These are phyloP conservation scores for Sthenelais limicola DNA, from an alignment of 2,888 invertebrate genomes.

Conservation along the genomic window DNA sequence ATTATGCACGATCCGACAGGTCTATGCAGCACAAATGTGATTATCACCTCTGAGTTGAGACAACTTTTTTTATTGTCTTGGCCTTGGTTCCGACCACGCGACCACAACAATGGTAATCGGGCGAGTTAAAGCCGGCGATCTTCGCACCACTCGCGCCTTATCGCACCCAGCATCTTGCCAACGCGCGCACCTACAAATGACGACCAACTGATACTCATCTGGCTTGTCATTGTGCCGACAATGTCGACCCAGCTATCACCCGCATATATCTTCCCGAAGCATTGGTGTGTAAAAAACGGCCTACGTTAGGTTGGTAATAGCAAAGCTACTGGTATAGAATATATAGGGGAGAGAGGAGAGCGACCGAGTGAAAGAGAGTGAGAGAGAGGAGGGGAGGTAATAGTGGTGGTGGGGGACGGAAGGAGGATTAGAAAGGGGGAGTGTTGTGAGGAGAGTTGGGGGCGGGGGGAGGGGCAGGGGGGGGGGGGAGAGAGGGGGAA, in stretches of 20 bases:
- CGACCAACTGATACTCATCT: slow-evolving; percentile 20
- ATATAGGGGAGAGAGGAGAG: not conserved
- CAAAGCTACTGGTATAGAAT: not conserved
- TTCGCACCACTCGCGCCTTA: not conserved
- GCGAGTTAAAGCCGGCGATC: not conserved
- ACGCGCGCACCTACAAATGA: not conserved
- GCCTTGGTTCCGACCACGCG: too few species aligned
- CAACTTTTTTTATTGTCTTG: too few species aligned
- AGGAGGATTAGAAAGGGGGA: not conserved
- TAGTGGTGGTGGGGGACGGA: not conserved
- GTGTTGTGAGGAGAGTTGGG: not conserved
- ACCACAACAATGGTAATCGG: too few species aligned
- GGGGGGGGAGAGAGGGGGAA: not conserved
- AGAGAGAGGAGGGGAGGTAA: not conserved
- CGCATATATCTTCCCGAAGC: slow-evolving; percentile 23
- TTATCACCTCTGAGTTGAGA: too few species aligned
- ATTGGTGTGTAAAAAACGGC: slow-evolving; percentile 17
- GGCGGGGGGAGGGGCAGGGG: not conserved
- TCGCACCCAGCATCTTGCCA: slow-evolving; percentile 6
- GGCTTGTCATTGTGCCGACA: slow-evolving; percentile 12
- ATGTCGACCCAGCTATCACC: slow-evolving; percentile 6
- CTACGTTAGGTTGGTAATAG: not conserved
- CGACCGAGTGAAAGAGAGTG: not conserved
- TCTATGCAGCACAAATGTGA: too few species aligned
- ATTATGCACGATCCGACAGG: too few species aligned